These are phyloP conservation scores for Hoplostethus atlanticus DNA, from an alignment of 2,797 vertebrate genomes.

Conservation along the genomic window DNA sequence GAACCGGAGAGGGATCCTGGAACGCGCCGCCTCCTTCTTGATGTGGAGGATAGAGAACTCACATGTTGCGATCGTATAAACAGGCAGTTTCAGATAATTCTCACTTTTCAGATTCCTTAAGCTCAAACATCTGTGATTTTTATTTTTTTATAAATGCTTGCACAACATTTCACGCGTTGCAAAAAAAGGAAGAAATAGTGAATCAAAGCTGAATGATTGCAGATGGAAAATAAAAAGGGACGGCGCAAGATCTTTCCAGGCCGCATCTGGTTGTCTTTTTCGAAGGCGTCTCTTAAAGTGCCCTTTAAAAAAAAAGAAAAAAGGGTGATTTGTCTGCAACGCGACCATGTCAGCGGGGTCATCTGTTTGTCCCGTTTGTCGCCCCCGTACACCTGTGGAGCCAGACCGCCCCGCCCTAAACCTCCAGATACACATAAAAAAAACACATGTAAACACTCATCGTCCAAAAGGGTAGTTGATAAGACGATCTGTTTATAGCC, in stretches of 20 bases:
- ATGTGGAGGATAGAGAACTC: slow-evolving; percentile 44
- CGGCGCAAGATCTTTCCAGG: slow-evolving; percentile 74
- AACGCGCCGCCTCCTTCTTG: slow-evolving; percentile 31
- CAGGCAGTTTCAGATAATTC: slow-evolving; percentile 60
- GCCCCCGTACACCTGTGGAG: slow-evolving; percentile 65
- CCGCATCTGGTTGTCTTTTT: slow-evolving; percentile 79
- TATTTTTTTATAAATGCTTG: slow-evolving; percentile 60
- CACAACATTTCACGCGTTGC: slow-evolving; percentile 78
- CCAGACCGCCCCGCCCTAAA: slow-evolving; percentile 31
- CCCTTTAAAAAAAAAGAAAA: slow-evolving; percentile 73
- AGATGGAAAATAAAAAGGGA: slow-evolving; percentile 79
- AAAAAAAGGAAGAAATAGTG: slow-evolving; percentile 56
- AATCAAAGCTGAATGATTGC: slow-evolving; percentile 76
- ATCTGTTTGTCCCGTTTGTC: slow-evolving; percentile 62
- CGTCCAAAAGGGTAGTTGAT: slow-evolving; percentile 59
- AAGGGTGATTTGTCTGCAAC: slow-evolving; percentile 76
- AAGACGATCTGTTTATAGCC: slow-evolving; percentile 61
- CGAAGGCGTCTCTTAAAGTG: slow-evolving; percentile 78
- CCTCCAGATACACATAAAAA: slow-evolving; percentile 38
- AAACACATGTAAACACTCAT: slow-evolving; percentile 69
- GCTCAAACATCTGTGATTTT: slow-evolving; percentile 64
- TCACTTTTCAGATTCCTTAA: slow-evolving; percentile 67
- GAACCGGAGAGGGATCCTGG: slow-evolving; percentile 23
- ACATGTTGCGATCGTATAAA: slow-evolving; percentile 59
- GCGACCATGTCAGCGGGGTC: slow-evolving; percentile 69